Evolutionary conservation across 2,113 vertebrate species (phyloP).

Genomic region (Spheniscus mendiculus): DNA sequence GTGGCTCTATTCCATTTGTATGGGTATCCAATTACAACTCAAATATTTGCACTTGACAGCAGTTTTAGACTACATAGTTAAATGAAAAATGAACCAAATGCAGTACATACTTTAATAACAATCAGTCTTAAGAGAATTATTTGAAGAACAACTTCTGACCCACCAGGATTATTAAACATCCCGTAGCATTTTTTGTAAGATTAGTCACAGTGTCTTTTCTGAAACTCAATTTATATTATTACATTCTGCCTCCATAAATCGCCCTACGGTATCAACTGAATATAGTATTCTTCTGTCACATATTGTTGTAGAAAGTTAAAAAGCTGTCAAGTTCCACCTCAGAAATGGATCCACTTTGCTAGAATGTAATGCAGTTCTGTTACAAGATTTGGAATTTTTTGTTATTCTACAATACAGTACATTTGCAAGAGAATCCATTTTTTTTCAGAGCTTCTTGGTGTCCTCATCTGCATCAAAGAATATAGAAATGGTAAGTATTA

Average conservation of each 20-base stretch:
- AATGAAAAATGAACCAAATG: slow-evolving; percentile 60
- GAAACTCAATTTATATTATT: slow-evolving; percentile 72
- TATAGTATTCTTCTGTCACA: slow-evolving; percentile 57
- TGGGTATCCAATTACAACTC: slow-evolving; percentile 48
- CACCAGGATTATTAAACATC: slow-evolving; percentile 69
- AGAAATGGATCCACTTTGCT: slow-evolving; percentile 54
- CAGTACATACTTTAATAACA: slow-evolving; percentile 56
- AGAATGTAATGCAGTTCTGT: neutral
- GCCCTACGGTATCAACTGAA: slow-evolving; percentile 33
- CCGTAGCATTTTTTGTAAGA: slow-evolving; percentile 63
- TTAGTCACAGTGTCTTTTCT: slow-evolving; percentile 70
- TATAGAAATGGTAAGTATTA: neutral
- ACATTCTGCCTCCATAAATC: slow-evolving; percentile 67
- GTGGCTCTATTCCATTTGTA: slow-evolving; percentile 37
- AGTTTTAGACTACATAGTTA: slow-evolving; percentile 51
- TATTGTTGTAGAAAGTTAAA: slow-evolving; percentile 54
- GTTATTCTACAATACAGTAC: neutral
- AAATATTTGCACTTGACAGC: slow-evolving; percentile 63
- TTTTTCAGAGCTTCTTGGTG: neutral
- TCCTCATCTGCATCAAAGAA: neutral
- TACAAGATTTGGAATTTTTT: neutral
- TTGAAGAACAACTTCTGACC: slow-evolving; percentile 63
- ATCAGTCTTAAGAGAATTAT: slow-evolving; percentile 64
- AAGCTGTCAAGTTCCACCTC: slow-evolving; percentile 55
- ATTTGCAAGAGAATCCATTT: neutral